Evolutionary conservation across 2,113 vertebrate genomes (phyloP).

Genomic region (Origma solitaria): DNA sequence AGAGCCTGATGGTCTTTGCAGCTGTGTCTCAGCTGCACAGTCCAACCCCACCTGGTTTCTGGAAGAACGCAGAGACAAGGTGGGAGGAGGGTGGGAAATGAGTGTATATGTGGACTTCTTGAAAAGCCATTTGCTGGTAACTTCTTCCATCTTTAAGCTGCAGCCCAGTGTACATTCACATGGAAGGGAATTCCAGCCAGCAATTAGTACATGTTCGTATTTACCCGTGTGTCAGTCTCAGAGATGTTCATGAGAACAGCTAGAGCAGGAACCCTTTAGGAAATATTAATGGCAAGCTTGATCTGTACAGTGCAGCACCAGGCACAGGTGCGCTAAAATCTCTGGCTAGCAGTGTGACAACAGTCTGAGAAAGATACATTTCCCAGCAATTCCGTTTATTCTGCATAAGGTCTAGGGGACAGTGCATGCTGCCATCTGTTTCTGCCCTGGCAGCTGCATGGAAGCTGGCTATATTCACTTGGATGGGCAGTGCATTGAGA

Average conservation of each 20-base stretch:
- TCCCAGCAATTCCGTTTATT: not conserved
- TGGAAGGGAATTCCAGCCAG: not conserved
- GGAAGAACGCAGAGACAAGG: not conserved
- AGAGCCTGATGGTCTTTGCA: not conserved
- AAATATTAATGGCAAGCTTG: not conserved
- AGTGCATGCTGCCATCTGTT: not conserved
- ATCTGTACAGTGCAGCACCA: not conserved
- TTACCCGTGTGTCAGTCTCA: not conserved
- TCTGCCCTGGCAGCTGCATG: not conserved
- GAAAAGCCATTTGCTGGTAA: not conserved
- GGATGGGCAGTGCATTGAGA: not conserved
- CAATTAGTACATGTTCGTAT: fast-evolving
- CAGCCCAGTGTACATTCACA: not conserved
- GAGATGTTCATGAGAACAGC: not conserved
- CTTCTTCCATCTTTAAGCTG: not conserved
- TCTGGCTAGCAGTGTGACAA: not conserved
- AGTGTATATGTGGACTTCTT: not conserved
- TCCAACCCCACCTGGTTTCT: not conserved
- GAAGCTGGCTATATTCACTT: not conserved
- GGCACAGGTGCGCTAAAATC: not conserved
- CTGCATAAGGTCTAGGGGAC: not conserved
- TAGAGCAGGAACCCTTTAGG: not conserved
- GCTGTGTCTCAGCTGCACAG: not conserved
- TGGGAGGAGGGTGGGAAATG: not conserved
- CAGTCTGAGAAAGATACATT: not conserved